Evolutionary conservation across 1,140 invertebrate species (phyloP).

Genomic region (Heliothis subflexa): DNA sequence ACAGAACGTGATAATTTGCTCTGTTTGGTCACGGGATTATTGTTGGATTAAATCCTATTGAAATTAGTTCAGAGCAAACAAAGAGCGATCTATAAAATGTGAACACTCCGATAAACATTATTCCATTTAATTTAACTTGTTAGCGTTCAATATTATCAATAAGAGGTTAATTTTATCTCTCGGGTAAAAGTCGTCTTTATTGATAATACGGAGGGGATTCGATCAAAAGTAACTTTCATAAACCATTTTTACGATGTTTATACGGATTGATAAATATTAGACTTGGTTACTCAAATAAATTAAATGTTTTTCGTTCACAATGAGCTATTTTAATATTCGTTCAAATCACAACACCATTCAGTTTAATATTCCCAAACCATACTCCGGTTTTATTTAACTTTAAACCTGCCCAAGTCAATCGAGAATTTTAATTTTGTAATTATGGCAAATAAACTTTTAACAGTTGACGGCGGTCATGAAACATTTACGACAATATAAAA

Average conservation of each 20-base stretch:
- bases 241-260: conserved; percentile 17
- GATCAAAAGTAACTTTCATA: conserved; percentile 11
- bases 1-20: conserved; percentile 29
- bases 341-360: conserved; percentile 1
- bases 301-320: background rate
- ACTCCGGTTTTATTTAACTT: conserved; percentile 1
- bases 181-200: conserved; percentile 25
- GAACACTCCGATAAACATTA: conserved; percentile 16
- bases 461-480: conserved; percentile 77
- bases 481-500: conserved; percentile 83
- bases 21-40: conserved; percentile 26
- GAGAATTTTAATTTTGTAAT: conserved; percentile 60
- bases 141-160: conserved; percentile 14
- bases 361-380: background rate
- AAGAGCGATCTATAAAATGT: conserved; percentile 17
- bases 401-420: conserved; percentile 37
- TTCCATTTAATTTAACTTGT: background rate
- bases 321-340: background rate
- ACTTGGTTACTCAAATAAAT: conserved; percentile 5
- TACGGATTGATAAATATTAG: conserved; percentile 5
- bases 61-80: conserved; percentile 32
- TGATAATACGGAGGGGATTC: conserved; percentile 22
- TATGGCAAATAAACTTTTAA: conserved; percentile 71
- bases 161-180: conserved; percentile 11
- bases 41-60: conserved; percentile 24